Conservation (phyloP, 92 coral and sea anemone genomes). For the Heliopora coerulea region DNA sequence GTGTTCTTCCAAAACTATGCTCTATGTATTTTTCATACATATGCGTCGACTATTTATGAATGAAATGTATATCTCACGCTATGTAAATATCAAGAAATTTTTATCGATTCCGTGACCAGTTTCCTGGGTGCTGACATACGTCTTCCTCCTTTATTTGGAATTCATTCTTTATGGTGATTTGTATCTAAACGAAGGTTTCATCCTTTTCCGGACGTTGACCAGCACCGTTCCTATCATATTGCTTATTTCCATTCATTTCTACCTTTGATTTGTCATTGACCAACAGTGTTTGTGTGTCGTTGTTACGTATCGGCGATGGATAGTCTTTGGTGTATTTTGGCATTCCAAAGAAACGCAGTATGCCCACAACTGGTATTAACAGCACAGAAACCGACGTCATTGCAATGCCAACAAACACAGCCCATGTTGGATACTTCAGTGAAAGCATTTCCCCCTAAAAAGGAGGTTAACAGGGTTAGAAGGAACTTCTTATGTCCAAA, state of each 20-base stretch:
- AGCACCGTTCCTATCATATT: slow-evolving; percentile 8
- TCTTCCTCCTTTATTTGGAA: too few species aligned
- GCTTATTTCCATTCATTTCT: not conserved
- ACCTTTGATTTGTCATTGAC: not conserved
- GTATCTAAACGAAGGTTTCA: too few species aligned
- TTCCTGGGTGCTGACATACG: too few species aligned
- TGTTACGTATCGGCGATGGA: slow-evolving; percentile 10
- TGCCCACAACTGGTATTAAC: slow-evolving; percentile 74
- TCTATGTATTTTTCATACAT: too few species aligned
- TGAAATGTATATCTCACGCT: too few species aligned
- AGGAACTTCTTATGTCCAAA: too few species aligned
- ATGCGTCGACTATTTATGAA: too few species aligned
- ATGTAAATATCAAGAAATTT: too few species aligned
- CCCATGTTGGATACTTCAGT: slow-evolving; percentile 82
- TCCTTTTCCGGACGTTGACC: not conserved
- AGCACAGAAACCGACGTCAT: slow-evolving; percentile 65
- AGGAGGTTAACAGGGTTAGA: not conserved
- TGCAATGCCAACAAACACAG: slow-evolving; percentile 65
- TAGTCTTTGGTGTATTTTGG: slow-evolving; percentile 45
- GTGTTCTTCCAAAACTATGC: too few species aligned
- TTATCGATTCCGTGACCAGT: too few species aligned
- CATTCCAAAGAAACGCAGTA: slow-evolving; percentile 64
- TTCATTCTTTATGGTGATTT: too few species aligned
- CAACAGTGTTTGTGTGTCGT: slow-evolving; percentile 5
- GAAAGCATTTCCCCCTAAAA: slow-evolving; percentile 65